Conservation (phyloP, 92 coral and sea anemone genomes). For the Epizoanthus illoricatus region DNA sequence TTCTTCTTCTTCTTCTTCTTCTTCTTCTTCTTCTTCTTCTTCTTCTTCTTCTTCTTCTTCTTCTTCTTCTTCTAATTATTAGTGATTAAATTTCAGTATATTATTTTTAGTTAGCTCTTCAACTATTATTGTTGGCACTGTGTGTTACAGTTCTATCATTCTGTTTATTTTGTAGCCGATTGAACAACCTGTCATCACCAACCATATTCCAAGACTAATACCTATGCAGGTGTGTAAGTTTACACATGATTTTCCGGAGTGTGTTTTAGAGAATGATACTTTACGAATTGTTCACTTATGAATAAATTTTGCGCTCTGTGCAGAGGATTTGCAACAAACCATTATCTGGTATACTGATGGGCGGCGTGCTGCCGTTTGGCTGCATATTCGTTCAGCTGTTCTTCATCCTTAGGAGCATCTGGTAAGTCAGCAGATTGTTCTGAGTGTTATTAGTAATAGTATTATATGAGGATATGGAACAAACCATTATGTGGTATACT, state of each 20-base stretch:
- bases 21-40: no score
- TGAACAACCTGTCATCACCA: slow-evolving; percentile 95
- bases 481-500: background rate
- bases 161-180: slow-evolving; percentile 54
- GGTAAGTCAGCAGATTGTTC: slow-evolving; percentile 59
- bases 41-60: no score
- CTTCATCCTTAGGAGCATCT: slow-evolving; percentile 87
- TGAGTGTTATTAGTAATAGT: background rate
- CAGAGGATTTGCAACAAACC: slow-evolving; percentile 88
- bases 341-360: slow-evolving; percentile 86
- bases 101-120: no score
- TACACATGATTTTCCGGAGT: background rate
- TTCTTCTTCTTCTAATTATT: no score
- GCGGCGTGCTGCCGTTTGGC: slow-evolving; percentile 92
- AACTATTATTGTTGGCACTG: no score
- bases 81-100: no score
- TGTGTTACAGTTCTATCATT: no score
- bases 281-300: no score
- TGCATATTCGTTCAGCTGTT: slow-evolving; percentile 92
- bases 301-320: background rate
- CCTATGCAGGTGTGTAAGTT: slow-evolving; percentile 83
- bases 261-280: no score
- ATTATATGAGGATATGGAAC: no score
- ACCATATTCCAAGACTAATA: slow-evolving; percentile 94
- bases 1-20: no score